Evolutionary conservation across 2,797 vertebrate species (phyloP).

Genomic region (Pempheris klunzingeri): DNA sequence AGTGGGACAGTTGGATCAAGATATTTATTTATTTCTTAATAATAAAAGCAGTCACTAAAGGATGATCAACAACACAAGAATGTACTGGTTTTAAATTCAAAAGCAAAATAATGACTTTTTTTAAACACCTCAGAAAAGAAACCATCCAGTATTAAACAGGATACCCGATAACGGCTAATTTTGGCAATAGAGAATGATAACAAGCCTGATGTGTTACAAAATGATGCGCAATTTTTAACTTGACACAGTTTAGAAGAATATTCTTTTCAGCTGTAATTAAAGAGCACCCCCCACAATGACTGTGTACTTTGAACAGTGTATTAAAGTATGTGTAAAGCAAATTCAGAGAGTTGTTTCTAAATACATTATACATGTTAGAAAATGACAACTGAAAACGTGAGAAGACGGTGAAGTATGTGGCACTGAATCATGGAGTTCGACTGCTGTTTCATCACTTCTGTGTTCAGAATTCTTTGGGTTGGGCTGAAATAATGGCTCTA

Average conservation of each 20-base stretch:
- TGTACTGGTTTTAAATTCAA: not conserved
- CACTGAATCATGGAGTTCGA: too few species aligned
- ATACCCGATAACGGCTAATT: not conserved
- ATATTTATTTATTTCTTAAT: too few species aligned
- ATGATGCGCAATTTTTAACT: not conserved
- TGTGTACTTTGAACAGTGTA: not conserved
- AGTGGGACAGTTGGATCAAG: too few species aligned
- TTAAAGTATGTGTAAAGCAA: too few species aligned
- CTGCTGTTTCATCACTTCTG: too few species aligned
- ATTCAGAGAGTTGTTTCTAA: too few species aligned
- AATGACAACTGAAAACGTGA: too few species aligned
- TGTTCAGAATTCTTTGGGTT: too few species aligned
- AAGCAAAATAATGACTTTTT: not conserved
- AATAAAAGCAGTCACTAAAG: not conserved
- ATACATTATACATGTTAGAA: too few species aligned
- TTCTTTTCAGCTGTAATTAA: not conserved
- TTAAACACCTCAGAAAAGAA: not conserved
- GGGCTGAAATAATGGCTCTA: too few species aligned
- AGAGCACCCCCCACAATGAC: constrained; percentile 3
- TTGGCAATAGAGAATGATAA: not conserved
- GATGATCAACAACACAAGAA: not conserved
- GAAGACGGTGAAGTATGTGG: too few species aligned
- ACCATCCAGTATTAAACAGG: not conserved
- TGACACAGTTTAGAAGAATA: not conserved
- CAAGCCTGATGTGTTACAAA: not conserved